Evolutionary conservation across 2,797 vertebrate genomes (phyloP).

Genomic region (Hemibagrus guttatus): DNA sequence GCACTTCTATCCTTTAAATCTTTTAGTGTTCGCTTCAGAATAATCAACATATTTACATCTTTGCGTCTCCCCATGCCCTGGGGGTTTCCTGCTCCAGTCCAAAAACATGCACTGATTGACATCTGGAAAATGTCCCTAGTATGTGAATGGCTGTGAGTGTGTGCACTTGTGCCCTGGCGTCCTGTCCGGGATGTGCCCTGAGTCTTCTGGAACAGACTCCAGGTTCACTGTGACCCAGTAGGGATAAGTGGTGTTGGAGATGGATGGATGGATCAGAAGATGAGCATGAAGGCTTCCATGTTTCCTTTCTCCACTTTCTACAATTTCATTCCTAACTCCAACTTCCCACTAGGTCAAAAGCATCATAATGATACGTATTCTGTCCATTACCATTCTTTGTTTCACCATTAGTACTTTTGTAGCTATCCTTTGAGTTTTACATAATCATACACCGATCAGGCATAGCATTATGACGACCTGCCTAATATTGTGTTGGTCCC

Average conservation of each 20-base stretch:
- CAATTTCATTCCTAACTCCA: not conserved
- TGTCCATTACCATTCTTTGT: not conserved
- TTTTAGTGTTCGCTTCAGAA: not conserved
- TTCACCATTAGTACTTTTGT: not conserved
- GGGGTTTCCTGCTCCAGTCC: too few relatives aligned
- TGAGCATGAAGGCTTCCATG: not conserved
- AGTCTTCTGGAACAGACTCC: too few relatives aligned
- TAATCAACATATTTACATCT: not conserved
- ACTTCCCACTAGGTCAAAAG: not conserved
- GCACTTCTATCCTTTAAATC: not conserved
- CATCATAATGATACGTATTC: not conserved
- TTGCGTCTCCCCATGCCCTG: not conserved
- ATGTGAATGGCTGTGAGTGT: too few relatives aligned
- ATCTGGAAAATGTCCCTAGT: too few relatives aligned
- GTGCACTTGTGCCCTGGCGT: too few relatives aligned
- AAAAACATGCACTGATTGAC: too few relatives aligned
- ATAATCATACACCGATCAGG: not conserved
- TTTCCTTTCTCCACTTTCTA: not conserved
- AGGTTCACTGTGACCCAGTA: too few relatives aligned
- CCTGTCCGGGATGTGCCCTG: too few relatives aligned
- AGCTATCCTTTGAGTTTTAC: not conserved
- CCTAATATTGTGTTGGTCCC: too few relatives aligned
- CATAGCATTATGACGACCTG: too few relatives aligned
- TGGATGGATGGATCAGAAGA: not conserved
- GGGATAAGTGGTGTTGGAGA: too few relatives aligned